Evolutionary conservation across 2,797 vertebrate species (phyloP).

Genomic region (Philypnodon macrostomus): DNA sequence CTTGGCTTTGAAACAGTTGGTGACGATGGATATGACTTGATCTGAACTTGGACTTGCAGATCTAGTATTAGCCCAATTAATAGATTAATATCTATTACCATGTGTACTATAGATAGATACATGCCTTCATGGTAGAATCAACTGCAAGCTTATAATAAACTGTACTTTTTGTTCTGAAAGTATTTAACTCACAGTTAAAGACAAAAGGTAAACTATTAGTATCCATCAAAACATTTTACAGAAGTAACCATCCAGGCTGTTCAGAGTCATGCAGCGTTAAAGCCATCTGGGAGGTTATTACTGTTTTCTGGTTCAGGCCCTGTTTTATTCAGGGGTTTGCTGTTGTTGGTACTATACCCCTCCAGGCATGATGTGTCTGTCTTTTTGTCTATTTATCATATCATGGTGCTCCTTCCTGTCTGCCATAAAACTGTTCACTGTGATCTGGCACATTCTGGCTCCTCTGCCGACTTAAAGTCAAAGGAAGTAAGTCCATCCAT

Average conservation of each 20-base stretch:
- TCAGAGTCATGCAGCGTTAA: slow-evolving; percentile 70
- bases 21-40: background rate
- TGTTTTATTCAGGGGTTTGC: slow-evolving; percentile 47
- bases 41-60: background rate
- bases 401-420: slow-evolving; percentile 65
- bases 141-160: no score
- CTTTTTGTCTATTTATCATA: slow-evolving; percentile 64
- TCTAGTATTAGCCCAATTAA: background rate
- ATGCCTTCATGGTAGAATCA: no score
- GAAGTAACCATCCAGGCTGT: slow-evolving; percentile 1
- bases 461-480: slow-evolving; percentile 76
- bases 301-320: slow-evolving; percentile 71
- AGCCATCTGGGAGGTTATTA: slow-evolving; percentile 80
- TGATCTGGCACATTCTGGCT: slow-evolving; percentile 70
- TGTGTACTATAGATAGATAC: no score
- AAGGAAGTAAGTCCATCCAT: slow-evolving; percentile 80
- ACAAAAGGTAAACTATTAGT: no score
- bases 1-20: slow-evolving; percentile 56
- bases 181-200: no score
- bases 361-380: slow-evolving; percentile 72
- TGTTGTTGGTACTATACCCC: slow-evolving; percentile 47
- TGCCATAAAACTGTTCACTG: slow-evolving; percentile 67
- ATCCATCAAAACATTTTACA: background rate
- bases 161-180: no score
- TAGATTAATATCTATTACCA: no score